Evolutionary conservation across 37 sponge, comb jelly and placozoan genomes (phyloP).

Genomic region (Oopsacas minuta): DNA sequence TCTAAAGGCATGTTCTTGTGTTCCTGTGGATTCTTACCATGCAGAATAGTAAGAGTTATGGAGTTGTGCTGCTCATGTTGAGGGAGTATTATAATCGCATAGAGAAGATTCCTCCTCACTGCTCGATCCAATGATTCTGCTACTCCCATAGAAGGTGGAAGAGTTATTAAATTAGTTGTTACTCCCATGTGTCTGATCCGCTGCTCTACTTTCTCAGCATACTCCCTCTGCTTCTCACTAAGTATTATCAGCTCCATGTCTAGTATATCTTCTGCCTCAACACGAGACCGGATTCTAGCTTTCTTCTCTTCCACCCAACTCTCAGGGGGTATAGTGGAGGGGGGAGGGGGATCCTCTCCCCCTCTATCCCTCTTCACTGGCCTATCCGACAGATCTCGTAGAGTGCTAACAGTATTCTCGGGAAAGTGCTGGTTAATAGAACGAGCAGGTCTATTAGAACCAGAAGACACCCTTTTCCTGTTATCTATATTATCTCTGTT

Average conservation of each 20-base stretch:
- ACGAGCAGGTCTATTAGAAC: not conserved
- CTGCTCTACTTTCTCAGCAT: constrained; percentile 33
- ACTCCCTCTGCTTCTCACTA: constrained; percentile 38
- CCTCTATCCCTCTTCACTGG: not conserved
- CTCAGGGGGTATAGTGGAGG: not conserved
- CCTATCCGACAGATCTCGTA: not conserved
- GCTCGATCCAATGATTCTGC: constrained; percentile 48
- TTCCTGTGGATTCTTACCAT: constrained; percentile 65
- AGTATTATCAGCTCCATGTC: constrained; percentile 13
- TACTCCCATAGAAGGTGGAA: constrained; percentile 42
- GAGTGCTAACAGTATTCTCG: not conserved
- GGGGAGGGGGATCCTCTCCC: not conserved
- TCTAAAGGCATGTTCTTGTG: constrained; percentile 82
- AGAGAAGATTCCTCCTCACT: constrained; percentile 46
- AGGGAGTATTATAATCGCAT: constrained; percentile 43
- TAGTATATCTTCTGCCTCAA: not conserved
- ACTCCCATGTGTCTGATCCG: constrained; percentile 26
- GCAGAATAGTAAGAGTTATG: constrained; percentile 56
- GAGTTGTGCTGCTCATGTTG: constrained; percentile 70
- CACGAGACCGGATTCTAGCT: not conserved
- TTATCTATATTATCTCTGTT: not conserved
- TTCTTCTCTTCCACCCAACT: not conserved
- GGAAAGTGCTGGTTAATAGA: not conserved
- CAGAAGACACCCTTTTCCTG: not conserved
- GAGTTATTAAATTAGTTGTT: constrained; percentile 17